phyloP scores from a whole-genome alignment of 2,888 invertebrate genomes.

The Drosophila bunnanda region DNA sequence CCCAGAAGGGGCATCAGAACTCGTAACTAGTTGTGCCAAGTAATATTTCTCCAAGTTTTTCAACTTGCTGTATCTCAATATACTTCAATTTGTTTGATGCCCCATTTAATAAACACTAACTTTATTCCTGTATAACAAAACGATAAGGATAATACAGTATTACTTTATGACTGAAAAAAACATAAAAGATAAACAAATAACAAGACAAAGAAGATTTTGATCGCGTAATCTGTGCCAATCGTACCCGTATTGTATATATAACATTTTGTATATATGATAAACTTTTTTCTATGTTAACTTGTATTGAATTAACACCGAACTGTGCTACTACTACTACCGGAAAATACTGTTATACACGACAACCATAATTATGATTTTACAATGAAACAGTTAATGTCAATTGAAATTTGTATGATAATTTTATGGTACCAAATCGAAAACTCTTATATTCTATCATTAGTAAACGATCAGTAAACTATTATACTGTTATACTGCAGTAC shows the following conservation, averaged over 20 bases:
- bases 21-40: not conserved
- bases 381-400: not conserved
- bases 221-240: slow-evolving; percentile 83
- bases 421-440: too few relatives aligned
- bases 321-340: slow-evolving; percentile 24
- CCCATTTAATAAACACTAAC: not conserved
- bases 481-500: slow-evolving; percentile 17
- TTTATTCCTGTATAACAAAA: not conserved
- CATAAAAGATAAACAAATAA: slow-evolving; percentile 27
- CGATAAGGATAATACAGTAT: not conserved
- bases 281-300: slow-evolving; percentile 66
- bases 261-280: slow-evolving; percentile 62
- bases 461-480: not conserved
- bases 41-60: slow-evolving; percentile 12
- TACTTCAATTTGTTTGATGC: slow-evolving; percentile 13
- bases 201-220: slow-evolving; percentile 44
- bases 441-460: not conserved
- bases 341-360: slow-evolving; percentile 20
- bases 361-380: not conserved
- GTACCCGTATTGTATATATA: slow-evolving; percentile 68
- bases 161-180: slow-evolving; percentile 1
- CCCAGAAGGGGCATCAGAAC: slow-evolving; percentile 3
- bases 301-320: slow-evolving; percentile 44
- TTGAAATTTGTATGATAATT: not conserved
- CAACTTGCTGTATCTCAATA: slow-evolving; percentile 6